Evolutionary conservation across 2,113 vertebrate species (phyloP).

Genomic region (Larimichthys polyactis): DNA sequence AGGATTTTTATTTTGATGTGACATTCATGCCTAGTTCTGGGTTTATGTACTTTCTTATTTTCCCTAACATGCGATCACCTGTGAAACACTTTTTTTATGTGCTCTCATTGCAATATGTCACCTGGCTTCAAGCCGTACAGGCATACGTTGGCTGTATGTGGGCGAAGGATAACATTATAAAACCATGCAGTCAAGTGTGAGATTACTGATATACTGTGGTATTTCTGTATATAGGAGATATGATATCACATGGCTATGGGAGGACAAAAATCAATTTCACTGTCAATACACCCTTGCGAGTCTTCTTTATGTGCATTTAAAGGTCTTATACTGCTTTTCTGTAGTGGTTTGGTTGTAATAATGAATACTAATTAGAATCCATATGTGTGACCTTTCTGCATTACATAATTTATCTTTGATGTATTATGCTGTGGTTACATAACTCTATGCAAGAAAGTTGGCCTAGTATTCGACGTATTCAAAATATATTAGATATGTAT

Average conservation of each 20-base stretch:
- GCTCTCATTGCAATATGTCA: slow-evolving; percentile 28
- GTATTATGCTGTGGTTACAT: not conserved
- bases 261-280: slow-evolving; percentile 44
- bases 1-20: not conserved
- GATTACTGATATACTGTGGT: slow-evolving; percentile 51
- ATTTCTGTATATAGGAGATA: slow-evolving; percentile 37
- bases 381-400: slow-evolving; percentile 20
- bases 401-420: not conserved
- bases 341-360: slow-evolving; percentile 8
- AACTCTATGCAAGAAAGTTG: not conserved
- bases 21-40: not conserved
- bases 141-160: slow-evolving; percentile 9
- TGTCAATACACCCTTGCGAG: slow-evolving; percentile 16
- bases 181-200: slow-evolving; percentile 49
- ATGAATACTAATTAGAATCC: slow-evolving; percentile 36
- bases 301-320: slow-evolving; percentile 16
- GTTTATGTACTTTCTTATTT: not conserved
- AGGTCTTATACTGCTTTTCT: slow-evolving; percentile 17
- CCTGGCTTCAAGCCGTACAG: slow-evolving; percentile 25
- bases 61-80: not conserved
- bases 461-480: not conserved
- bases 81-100: slow-evolving; percentile 11
- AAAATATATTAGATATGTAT: not conserved
- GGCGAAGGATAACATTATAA: slow-evolving; percentile 38
- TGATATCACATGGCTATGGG: slow-evolving; percentile 30